Evolutionary conservation across 2,113 vertebrate species (phyloP).

Genomic region (Tetraodon nigroviridis): DNA sequence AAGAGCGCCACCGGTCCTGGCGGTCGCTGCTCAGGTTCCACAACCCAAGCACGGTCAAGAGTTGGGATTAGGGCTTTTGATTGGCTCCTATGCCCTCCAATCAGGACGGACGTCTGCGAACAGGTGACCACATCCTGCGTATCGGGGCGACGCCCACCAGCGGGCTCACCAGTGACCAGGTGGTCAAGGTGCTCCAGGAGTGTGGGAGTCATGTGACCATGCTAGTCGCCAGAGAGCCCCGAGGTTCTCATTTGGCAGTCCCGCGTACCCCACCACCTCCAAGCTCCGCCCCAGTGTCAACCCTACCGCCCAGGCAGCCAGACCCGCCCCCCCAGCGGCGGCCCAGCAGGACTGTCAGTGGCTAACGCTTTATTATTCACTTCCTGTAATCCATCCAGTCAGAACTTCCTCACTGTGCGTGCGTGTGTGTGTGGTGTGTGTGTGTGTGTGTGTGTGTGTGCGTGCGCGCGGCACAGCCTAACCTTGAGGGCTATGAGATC

Average conservation of each 20-base stretch:
- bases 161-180: slow-evolving; percentile 90
- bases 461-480: slow-evolving; percentile 78
- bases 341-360: slow-evolving; percentile 54
- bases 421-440: neutral
- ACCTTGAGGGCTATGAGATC: slow-evolving; percentile 77
- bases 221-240: slow-evolving; percentile 84
- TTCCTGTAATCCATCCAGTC: neutral
- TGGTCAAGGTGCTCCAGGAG: slow-evolving; percentile 87
- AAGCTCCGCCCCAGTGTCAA: slow-evolving; percentile 69
- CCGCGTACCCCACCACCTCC: slow-evolving; percentile 73
- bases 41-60: too few species aligned
- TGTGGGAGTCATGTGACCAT: slow-evolving; percentile 87
- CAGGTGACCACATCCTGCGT: slow-evolving; percentile 91
- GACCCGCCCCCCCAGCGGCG: slow-evolving; percentile 10
- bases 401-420: neutral
- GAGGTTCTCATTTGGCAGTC: slow-evolving; percentile 46
- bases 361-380: neutral
- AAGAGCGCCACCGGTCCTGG: neutral
- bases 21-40: neutral
- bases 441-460: slow-evolving; percentile 5
- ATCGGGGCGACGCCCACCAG: slow-evolving; percentile 86
- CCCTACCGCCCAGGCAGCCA: slow-evolving; percentile 30
- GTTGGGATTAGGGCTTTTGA: neutral
- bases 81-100: slow-evolving; percentile 10
- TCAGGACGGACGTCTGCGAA: slow-evolving; percentile 89